Percentiles rank a stretch among this genome's conserved stretches.
phyloP scores from a whole-genome alignment of 2,797 vertebrate species.

The Protosalanx chinensis region DNA sequence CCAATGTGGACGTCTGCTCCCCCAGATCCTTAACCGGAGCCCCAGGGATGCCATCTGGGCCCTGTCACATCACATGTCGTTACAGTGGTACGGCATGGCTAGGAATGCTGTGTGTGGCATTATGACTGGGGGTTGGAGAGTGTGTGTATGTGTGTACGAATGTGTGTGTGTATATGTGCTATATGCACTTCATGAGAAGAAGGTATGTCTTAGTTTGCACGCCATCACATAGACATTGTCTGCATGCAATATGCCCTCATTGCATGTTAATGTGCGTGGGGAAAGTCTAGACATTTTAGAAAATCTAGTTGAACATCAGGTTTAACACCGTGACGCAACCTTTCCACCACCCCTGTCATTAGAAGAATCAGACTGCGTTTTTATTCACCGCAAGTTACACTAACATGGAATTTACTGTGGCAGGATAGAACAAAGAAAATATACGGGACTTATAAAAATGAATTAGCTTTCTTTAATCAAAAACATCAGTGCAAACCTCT shows the following conservation, averaged over 20 bases:
- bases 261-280: background rate
- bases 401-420: no score
- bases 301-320: conserved; percentile 7
- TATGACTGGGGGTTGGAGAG: conserved; percentile 39
- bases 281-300: background rate
- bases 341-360: conserved; percentile 13
- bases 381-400: no score
- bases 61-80: conserved; percentile 61
- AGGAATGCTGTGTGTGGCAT: conserved; percentile 38
- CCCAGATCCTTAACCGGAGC: conserved; percentile 52
- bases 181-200: background rate
- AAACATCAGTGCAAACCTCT: conserved; percentile 6
- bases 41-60: conserved; percentile 66
- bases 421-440: no score
- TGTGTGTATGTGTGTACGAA: conserved; percentile 11
- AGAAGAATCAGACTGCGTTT: no score
- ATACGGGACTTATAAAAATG: no score
- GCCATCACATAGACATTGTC: background rate
- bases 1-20: conserved; percentile 33
- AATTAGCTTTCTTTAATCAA: conserved; percentile 10
- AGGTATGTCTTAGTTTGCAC: background rate
- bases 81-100: conserved; percentile 43
- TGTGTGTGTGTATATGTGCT: conserved; percentile 5
- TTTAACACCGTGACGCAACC: conserved; percentile 15
- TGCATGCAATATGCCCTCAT: background rate